These are phyloP conservation scores for Trissoscelio sp. DNA, from an alignment of 2,888 invertebrate genomes.

Conservation along the genomic window DNA sequence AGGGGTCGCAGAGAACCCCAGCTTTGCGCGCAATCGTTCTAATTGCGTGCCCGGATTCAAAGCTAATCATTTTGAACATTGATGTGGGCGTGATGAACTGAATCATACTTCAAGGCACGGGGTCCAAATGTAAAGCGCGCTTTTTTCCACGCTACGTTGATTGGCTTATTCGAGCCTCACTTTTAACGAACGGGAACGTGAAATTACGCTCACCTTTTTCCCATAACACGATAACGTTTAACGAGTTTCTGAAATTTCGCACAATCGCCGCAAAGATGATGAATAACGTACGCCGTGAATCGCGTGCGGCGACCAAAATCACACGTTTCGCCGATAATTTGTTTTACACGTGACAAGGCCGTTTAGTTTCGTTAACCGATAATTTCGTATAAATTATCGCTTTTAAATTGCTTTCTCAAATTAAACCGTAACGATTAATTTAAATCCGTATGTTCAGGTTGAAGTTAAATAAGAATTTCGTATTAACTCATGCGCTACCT, in stretches of 20 bases:
- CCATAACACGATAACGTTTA: constrained; percentile 32
- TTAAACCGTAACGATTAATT: constrained; percentile 27
- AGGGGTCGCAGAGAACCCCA: constrained; percentile 58
- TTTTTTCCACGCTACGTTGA: constrained; percentile 20
- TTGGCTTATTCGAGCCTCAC: constrained; percentile 24
- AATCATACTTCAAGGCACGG: constrained; percentile 28
- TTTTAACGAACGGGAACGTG: constrained; percentile 33
- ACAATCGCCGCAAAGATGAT: constrained; percentile 24
- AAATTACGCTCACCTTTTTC: constrained; percentile 8
- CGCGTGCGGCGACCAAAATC: constrained; percentile 47
- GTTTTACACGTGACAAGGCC: constrained; percentile 49
- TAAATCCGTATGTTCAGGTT: neutral
- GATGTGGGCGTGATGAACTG: constrained; percentile 61
- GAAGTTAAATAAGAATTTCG: neutral
- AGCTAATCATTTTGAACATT: constrained; percentile 75
- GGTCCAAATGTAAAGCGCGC: constrained; percentile 26
- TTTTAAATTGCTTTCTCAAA: constrained; percentile 29
- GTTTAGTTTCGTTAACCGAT: constrained; percentile 46
- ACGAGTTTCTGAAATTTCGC: constrained; percentile 30
- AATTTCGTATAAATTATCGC: constrained; percentile 41
- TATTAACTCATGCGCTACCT: neutral
- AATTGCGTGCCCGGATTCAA: constrained; percentile 74
- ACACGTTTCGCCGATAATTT: constrained; percentile 40
- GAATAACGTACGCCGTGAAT: constrained; percentile 30
- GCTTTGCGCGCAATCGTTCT: constrained; percentile 72